phyloP scores from a whole-genome alignment of 2,888 invertebrate species.

The Acholoe squamosa region DNA sequence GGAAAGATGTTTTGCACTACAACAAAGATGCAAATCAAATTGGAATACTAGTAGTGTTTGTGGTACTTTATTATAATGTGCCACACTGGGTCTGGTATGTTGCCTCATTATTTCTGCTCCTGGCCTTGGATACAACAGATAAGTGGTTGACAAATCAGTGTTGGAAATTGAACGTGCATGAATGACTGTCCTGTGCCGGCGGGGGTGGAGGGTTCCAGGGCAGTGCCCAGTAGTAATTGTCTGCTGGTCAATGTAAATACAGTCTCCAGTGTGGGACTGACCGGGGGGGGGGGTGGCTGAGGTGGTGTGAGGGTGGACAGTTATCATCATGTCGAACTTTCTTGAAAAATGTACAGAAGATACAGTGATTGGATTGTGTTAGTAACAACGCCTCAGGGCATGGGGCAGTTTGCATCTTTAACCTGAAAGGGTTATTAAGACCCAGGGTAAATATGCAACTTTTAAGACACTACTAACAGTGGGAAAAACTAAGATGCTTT shows the following conservation, averaged over 20 bases:
- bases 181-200: background rate
- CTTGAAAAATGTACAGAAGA: background rate
- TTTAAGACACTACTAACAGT: no score
- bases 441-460: no score
- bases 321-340: conserved; percentile 3
- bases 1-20: no score
- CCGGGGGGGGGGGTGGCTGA: background rate
- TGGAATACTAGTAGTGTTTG: no score
- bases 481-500: no score
- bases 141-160: conserved; percentile 26
- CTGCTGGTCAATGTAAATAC: conserved; percentile 6
- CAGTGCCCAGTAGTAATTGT: background rate
- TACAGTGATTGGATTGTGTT: background rate
- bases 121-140: background rate
- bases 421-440: no score
- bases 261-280: background rate
- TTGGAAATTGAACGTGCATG: background rate
- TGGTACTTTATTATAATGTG: no score
- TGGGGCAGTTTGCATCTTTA: no score
- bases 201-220: background rate
- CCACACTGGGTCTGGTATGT: no score
- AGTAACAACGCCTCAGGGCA: background rate
- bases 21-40: no score
- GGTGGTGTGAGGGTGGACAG: background rate
- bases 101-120: no score